Conservation (phyloP, 1,140 invertebrate genomes). For the Bradysia coprophila region DNA sequence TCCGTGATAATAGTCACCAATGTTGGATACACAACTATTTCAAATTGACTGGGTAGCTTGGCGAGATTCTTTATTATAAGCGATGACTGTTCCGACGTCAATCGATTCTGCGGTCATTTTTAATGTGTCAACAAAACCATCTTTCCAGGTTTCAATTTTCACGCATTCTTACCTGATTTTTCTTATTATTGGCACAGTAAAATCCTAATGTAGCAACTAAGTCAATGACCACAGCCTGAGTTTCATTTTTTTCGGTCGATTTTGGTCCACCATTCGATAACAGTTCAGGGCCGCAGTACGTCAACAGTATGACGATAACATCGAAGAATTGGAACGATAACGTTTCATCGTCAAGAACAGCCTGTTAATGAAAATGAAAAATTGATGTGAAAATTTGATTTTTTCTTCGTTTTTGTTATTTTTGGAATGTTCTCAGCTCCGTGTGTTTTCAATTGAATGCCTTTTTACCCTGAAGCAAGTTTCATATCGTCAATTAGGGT, state of each 20-base stretch:
- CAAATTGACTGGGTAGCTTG: constrained; percentile 27
- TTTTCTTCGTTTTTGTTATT: too few species aligned
- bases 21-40: constrained; percentile 68
- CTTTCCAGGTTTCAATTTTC: too few species aligned
- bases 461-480: too few species aligned
- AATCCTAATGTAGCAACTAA: constrained; percentile 30
- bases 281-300: constrained; percentile 59
- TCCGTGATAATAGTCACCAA: constrained; percentile 38
- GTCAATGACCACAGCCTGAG: constrained; percentile 30
- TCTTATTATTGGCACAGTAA: constrained; percentile 29
- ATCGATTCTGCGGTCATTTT: constrained; percentile 11
- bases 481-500: too few species aligned
- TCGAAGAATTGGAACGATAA: constrained; percentile 75
- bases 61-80: constrained; percentile 18
- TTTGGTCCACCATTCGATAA: constrained; percentile 57
- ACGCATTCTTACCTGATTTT: constrained; percentile 28
- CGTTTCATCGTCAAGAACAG: constrained; percentile 65
- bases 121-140: too few species aligned
- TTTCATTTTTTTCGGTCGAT: constrained; percentile 19
- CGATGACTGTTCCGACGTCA: constrained; percentile 16
- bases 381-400: too few species aligned
- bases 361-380: constrained; percentile 33
- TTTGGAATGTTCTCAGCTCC: too few species aligned
- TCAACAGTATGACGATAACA: constrained; percentile 65
- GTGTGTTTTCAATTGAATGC: too few species aligned